Evolutionary conservation across 2,888 invertebrate species (phyloP).

Genomic region (Polylopha cassiicola): DNA sequence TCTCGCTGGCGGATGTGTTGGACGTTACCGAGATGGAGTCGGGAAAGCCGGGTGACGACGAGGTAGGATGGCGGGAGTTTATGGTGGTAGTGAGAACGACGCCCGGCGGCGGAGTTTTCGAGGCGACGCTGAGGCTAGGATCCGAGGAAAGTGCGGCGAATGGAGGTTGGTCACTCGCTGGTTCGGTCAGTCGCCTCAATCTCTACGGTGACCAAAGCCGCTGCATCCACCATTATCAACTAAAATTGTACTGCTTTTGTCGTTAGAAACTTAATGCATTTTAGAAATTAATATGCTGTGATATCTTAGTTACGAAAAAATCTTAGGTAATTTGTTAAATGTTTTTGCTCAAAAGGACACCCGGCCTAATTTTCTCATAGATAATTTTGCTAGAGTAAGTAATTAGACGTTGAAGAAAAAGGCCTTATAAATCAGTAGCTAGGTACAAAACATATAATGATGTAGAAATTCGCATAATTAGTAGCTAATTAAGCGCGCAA

Average conservation of each 20-base stretch:
- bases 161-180: slow-evolving; percentile 73
- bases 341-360: not conserved
- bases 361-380: too few species aligned
- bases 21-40: slow-evolving; percentile 81
- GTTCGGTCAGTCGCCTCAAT: slow-evolving; percentile 87
- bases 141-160: slow-evolving; percentile 27
- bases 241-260: slow-evolving; percentile 89
- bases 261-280: slow-evolving; percentile 32
- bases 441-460: too few species aligned
- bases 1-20: slow-evolving; percentile 79
- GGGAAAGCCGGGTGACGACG: slow-evolving; percentile 48
- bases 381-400: too few species aligned
- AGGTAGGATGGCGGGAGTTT: slow-evolving; percentile 76
- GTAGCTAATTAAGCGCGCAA: too few species aligned
- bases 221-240: slow-evolving; percentile 84
- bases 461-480: too few species aligned
- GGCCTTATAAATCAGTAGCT: too few species aligned
- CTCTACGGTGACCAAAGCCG: slow-evolving; percentile 88
- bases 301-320: slow-evolving; percentile 31
- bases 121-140: slow-evolving; percentile 81
- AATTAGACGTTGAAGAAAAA: too few species aligned
- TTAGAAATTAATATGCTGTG: slow-evolving; percentile 30
- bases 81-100: slow-evolving; percentile 79
- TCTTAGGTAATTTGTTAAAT: slow-evolving; percentile 23
- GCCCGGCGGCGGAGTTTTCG: slow-evolving; percentile 86